Evolutionary conservation across 2,888 invertebrate genomes (phyloP), one percentile per base, ranked within the genome.

Genomic region (Invenusta paracnida): DNA sequence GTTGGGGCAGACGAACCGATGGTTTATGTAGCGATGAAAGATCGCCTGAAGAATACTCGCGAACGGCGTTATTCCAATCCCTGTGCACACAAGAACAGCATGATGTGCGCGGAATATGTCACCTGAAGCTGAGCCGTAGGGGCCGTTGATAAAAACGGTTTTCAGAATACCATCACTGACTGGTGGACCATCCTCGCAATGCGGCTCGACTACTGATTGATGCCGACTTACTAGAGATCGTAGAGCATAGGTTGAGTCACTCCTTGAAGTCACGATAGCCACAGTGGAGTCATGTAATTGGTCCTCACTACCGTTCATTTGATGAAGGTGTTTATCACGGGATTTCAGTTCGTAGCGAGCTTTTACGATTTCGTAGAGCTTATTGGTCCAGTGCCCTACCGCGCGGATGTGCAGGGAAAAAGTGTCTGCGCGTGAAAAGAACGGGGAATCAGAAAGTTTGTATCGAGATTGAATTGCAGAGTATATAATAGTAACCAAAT

Each of bases 61-160:
- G 92, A 96, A 97, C 0, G 97, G 97, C 0, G 97, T 98, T 0
- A 98, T 97, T 0, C 98, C 98, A 86, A 98, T 98, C 5, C 97
- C 97, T 0, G 97, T 96, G 0, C 95, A 97, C 88, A 98, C 95
- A 31, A 98, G 93, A 5, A 96, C 96, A 0, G 97, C 97, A 92
- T 98, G 97, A 90, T 96, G 95, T 0, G 96, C 96, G 87, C 95
- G 93, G 92, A 97, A 97, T 88, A 98, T 97, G 91, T 97, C 96
- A 86, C 96, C 95, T 11, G 83, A 28, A 96, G 73, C 73, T 0
- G 97, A 96, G 0, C 97, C 97, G 91, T 97, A 97, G 0, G 98
- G 97, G 0, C 97, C 97, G 92, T 98, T 97, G 84, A 98, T 93
- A 91, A 27, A 66, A 83, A 83, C 30, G 5, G 66, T 0, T 5